These are phyloP conservation scores for Falco concolor DNA, from an alignment of 2,797 vertebrate species.

Conservation along the genomic window DNA sequence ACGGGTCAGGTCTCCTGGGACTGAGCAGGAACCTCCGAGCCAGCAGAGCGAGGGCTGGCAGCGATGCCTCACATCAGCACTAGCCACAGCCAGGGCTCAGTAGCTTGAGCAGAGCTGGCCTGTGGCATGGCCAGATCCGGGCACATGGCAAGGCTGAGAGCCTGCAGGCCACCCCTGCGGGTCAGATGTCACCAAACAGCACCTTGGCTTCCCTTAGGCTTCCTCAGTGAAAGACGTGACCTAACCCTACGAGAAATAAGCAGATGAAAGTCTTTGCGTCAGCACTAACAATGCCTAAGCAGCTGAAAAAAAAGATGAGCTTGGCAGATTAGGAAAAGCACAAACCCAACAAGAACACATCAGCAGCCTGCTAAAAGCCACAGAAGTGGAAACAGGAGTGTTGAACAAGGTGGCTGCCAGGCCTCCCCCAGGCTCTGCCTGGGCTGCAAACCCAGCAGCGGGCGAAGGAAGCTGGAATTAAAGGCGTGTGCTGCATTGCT, in stretches of 20 bases:
- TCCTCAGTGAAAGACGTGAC: neutral
- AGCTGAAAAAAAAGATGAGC: neutral
- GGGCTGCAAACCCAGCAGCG: neutral
- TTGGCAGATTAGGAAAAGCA: neutral
- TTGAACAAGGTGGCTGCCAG: neutral
- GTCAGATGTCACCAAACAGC: neutral
- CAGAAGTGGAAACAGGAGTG: neutral
- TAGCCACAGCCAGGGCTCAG: neutral
- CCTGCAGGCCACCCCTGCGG: neutral
- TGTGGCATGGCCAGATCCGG: accelerated
- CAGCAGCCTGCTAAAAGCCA: neutral
- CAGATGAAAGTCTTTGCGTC: neutral
- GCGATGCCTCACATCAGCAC: neutral
- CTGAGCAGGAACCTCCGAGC: neutral
- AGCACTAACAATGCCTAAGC: neutral
- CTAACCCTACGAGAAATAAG: neutral
- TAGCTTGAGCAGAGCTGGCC: accelerated
- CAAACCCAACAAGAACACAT: neutral
- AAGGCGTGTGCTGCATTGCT: neutral
- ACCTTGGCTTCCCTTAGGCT: neutral
- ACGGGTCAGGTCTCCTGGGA: neutral
- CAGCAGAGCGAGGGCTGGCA: neutral
- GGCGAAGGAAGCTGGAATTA: neutral
- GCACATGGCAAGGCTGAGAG: neutral
- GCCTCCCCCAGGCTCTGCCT: neutral